Conservation (phyloP, 2,797 vertebrate genomes). For the Peromyscus nudipes region DNA sequence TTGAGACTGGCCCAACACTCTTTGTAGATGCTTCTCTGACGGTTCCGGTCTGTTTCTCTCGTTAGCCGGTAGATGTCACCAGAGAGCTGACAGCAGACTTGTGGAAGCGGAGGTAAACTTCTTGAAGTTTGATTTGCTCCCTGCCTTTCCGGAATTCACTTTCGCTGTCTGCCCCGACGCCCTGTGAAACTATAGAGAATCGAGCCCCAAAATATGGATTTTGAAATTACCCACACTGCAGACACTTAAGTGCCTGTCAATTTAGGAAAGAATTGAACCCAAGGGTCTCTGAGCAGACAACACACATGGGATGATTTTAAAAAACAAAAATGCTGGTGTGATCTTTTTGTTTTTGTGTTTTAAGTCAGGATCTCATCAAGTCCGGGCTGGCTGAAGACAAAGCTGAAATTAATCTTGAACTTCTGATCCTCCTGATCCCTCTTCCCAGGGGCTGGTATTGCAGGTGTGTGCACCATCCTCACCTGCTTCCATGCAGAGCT, state of each 20-base stretch:
- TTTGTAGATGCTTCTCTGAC: background rate
- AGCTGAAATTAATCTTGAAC: background rate
- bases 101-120: background rate
- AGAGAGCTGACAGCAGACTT: slow-evolving; percentile 30
- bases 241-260: background rate
- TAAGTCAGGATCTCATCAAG: background rate
- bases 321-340: background rate
- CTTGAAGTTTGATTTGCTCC: background rate
- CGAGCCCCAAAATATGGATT: accelerated
- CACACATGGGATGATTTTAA: background rate
- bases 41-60: background rate
- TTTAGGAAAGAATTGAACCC: background rate
- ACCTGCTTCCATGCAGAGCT: background rate
- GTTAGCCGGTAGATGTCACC: slow-evolving; percentile 71
- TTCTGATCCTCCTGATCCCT: background rate
- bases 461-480: background rate
- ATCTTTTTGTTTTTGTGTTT: background rate
- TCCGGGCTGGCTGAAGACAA: background rate
- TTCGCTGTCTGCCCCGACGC: background rate
- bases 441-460: background rate
- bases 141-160: background rate
- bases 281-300: background rate
- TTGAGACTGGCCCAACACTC: background rate
- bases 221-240: background rate
- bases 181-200: background rate